Conservation (phyloP, 2,113 vertebrate genomes). For the Ochotona princeps region DNA sequence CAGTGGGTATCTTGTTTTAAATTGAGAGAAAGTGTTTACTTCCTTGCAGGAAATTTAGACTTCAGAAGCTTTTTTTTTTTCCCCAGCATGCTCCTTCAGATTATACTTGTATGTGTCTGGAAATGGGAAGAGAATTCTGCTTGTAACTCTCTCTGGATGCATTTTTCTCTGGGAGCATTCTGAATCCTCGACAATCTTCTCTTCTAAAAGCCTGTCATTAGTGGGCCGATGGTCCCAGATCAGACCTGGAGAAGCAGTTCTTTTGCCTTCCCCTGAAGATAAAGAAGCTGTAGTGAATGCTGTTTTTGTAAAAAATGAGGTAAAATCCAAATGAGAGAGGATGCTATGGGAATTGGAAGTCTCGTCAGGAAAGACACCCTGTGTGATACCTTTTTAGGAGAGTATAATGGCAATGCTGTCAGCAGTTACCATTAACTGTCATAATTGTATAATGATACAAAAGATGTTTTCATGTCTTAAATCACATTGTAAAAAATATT, state of each 20-base stretch:
- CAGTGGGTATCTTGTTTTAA: conserved; percentile 8
- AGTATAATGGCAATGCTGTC: background rate
- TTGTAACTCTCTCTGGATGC: conserved; percentile 86
- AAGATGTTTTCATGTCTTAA: conserved; percentile 6
- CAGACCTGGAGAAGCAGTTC: conserved; percentile 82
- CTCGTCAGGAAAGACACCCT: background rate
- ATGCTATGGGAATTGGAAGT: background rate
- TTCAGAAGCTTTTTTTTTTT: conserved; percentile 15
- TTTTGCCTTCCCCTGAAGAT: conserved; percentile 89
- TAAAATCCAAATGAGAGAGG: conserved; percentile 75
- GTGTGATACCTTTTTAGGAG: background rate
- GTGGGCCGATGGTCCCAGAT: conserved; percentile 91
- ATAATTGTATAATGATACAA: background rate
- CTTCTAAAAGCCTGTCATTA: conserved; percentile 79
- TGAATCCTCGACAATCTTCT: conserved; percentile 79
- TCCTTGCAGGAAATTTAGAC: background rate
- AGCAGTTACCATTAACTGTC: background rate
- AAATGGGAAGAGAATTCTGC: conserved; percentile 89
- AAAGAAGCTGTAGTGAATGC: conserved; percentile 91
- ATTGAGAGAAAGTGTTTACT: background rate
- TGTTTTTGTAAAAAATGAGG: conserved; percentile 92
- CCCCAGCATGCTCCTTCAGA: conserved; percentile 82
- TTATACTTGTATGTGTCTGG: conserved; percentile 91
- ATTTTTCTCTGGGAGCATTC: conserved; percentile 93
- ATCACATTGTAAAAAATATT: background rate